A percentile compares a stretch with the other conserved stretches of the same genome.
phyloP scores from a whole-genome alignment of 35 echinoderm and acorn worm species.

The Ophioderma brevispina region DNA sequence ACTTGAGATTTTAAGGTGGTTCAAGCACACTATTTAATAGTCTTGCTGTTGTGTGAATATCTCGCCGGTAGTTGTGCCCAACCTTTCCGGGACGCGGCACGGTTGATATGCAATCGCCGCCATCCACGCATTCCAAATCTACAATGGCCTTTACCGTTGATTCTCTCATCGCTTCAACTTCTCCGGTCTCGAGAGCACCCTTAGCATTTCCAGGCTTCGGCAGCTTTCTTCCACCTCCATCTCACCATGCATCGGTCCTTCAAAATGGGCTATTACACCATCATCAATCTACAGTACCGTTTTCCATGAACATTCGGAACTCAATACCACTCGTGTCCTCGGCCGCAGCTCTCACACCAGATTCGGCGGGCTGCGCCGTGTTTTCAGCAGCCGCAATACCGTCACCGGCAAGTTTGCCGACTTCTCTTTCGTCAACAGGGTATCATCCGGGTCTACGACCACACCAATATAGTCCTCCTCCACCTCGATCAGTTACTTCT shows the following conservation, averaged over 20 bases:
- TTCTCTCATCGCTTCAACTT: constrained; percentile 26
- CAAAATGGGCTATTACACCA: constrained; percentile 39
- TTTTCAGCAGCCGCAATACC: neutral
- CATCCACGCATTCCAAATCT: neutral
- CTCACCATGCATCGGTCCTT: constrained; percentile 2
- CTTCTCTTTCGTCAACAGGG: neutral
- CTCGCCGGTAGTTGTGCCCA: too few species aligned
- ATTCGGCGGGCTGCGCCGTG: neutral
- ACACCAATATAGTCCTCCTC: constrained; percentile 5
- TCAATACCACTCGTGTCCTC: constrained; percentile 18
- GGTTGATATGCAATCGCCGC: neutral
- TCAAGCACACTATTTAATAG: too few species aligned
- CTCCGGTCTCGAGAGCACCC: constrained; percentile 15
- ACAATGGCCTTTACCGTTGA: constrained; percentile 39
- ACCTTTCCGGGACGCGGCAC: neutral
- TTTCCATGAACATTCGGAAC: neutral
- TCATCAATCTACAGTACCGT: neutral
- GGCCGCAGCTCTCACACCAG: neutral
- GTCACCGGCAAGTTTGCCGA: neutral
- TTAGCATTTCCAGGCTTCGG: constrained; percentile 12
- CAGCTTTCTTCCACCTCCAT: constrained; percentile 19
- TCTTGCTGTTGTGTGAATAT: too few species aligned
- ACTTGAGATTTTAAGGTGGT: too few species aligned
- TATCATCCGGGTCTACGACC: neutral
- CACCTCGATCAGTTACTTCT: neutral